Base-by-base conservation (phyloP, 2,797 vertebrate genomes). In the Ctenochaetus hawaiiensis region DNA sequence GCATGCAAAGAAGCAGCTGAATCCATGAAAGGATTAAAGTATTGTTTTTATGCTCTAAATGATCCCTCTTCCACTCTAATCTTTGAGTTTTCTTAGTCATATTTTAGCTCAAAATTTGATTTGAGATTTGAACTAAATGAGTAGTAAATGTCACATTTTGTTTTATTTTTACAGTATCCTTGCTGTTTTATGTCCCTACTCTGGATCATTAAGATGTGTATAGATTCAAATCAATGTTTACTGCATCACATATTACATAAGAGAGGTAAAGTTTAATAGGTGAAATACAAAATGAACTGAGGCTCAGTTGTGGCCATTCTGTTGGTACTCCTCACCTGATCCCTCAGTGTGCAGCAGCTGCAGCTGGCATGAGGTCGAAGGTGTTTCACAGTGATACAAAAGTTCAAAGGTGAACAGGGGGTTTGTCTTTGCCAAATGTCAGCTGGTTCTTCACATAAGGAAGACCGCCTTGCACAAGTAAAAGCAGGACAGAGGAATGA, bases 371-470 rank as follows among this genome's bases (percentile, higher is more conserved):
- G 56, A 63, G 76, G 82, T 53, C 8, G 11, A 22, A 82, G 75
- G 70, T 80, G 73, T 30, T 47, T 57, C 1, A 4, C 70, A 39
- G 72, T 6, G 34, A 87, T 74, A 48, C 63, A 61, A 8, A 65
- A 60, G 76, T 70, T 75, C 65, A 78, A 53, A 86, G 71, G 77
- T 80, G 61, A 81, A 64, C 59, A 37, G 60, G 45, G 65, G 78
- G 68, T 64, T 79, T 48, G 77, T 47, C 60, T 60, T 1, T 58
- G 52, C 67, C 51, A 61, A 75, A 68, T 68, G 79, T 82, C 85
- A 54, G 62, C 72, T 30, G 44, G 11, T 54, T 34, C 49, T 39
- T 22, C 58, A 11, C 58, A 68, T 68, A 22, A 67, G 59, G 53
- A 30, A 61, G 34, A 64, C 51, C 72, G 63, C 64, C 68, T 64